These are phyloP conservation scores for Porites evermanni DNA, from an alignment of 92 coral and sea anemone genomes.

Conservation along the genomic window DNA sequence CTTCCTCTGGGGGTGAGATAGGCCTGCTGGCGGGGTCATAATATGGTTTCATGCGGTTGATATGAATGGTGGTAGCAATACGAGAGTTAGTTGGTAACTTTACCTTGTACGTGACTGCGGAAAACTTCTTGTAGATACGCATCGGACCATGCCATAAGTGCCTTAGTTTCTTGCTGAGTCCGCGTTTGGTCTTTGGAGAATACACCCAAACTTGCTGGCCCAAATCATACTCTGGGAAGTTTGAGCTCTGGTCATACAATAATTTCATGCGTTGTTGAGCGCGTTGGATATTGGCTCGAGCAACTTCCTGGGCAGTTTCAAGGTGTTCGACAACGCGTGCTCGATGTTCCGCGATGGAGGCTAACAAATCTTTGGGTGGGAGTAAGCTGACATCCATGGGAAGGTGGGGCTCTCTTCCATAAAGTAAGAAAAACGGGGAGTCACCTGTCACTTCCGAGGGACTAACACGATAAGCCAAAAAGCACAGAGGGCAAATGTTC, in stretches of 20 bases:
- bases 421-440: constrained; percentile 30
- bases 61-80: neutral
- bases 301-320: constrained; percentile 24
- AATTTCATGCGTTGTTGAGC: constrained; percentile 54
- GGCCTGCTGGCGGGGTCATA: constrained; percentile 1
- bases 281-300: constrained; percentile 46
- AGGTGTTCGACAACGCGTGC: constrained; percentile 24
- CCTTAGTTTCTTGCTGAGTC: neutral
- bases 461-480: constrained; percentile 40
- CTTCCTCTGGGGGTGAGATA: neutral
- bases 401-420: constrained; percentile 2
- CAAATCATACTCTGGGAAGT: neutral
- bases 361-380: constrained; percentile 30
- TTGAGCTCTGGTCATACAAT: constrained; percentile 13
- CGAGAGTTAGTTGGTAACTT: neutral
- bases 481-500: constrained; percentile 28
- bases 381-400: constrained; percentile 20
- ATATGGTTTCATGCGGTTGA: neutral
- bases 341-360: constrained; percentile 54
- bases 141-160: neutral
- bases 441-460: constrained; percentile 46
- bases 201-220: constrained; percentile 12
- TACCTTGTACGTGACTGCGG: neutral
- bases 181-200: neutral
- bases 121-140: neutral